Conservation (phyloP, 1,140 invertebrate species). For the Apis cerana region DNA sequence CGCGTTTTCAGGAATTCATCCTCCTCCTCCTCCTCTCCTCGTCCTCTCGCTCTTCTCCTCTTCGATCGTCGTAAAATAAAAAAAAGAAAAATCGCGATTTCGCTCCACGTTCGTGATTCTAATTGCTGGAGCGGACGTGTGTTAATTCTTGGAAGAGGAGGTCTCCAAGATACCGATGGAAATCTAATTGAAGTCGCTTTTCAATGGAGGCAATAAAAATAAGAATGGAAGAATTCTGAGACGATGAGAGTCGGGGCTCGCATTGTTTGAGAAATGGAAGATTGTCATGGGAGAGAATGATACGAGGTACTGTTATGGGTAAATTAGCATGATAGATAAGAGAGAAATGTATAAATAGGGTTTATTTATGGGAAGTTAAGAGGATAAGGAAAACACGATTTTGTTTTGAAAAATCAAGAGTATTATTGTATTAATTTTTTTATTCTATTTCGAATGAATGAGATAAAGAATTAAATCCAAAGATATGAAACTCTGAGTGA, state of each 20-base stretch:
- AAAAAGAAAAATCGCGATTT: neutral
- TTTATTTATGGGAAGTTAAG: slow-evolving; percentile 2
- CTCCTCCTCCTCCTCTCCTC: neutral
- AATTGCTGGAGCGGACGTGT: neutral
- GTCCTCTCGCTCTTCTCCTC: too few relatives aligned
- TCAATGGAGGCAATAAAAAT: neutral
- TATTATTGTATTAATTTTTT: too few relatives aligned
- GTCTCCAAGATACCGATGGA: neutral
- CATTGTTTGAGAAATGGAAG: neutral
- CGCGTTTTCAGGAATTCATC: neutral
- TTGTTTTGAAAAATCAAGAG: too few relatives aligned
- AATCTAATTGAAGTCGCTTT: neutral
- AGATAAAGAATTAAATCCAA: too few relatives aligned
- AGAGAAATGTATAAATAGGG: neutral
- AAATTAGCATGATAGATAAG: neutral
- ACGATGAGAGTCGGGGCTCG: neutral
- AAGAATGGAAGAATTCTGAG: neutral
- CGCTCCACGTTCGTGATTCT: neutral
- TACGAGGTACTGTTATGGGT: neutral
- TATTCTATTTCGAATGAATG: too few relatives aligned
- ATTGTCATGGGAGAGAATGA: neutral
- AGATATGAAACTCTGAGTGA: too few relatives aligned
- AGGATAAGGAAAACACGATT: slow-evolving; percentile 5
- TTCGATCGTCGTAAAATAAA: neutral
- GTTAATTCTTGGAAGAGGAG: neutral